These are phyloP conservation scores for Eretmochelys imbricata DNA, from an alignment of 2,113 vertebrate genomes.

Conservation along the genomic window DNA sequence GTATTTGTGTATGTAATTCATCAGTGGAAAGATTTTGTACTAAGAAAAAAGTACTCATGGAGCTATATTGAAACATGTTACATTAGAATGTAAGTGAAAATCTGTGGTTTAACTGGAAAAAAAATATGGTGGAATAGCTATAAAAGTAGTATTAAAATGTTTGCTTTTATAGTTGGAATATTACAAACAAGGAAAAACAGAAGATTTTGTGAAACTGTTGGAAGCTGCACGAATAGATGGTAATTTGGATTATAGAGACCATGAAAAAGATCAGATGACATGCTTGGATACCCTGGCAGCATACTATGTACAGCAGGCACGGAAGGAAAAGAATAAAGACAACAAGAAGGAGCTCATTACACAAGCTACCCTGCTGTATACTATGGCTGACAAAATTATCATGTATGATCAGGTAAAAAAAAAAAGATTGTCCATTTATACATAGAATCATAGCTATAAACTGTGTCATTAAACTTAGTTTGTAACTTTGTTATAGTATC, in stretches of 20 bases:
- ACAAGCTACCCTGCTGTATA: conserved; percentile 96
- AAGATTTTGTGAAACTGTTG: conserved; percentile 97
- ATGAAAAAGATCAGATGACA: conserved; percentile 99
- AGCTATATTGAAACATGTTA: background rate
- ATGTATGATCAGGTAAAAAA: conserved; percentile 98
- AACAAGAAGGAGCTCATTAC: conserved; percentile 99
- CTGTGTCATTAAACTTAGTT: background rate
- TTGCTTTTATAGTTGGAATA: conserved; percentile 90
- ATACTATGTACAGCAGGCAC: conserved; percentile 98
- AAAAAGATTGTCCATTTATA: background rate
- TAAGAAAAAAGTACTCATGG: background rate
- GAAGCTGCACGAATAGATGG: conserved; percentile 98
- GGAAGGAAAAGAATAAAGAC: conserved; percentile 98
- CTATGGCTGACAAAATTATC: conserved; percentile 99
- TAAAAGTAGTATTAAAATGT: background rate
- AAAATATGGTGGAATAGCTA: background rate
- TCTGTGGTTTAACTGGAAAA: background rate
- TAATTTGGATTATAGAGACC: conserved; percentile 98
- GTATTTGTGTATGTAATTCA: background rate
- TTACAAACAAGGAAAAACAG: conserved; percentile 98
- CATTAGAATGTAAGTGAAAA: fast-evolving
- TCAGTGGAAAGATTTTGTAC: background rate
- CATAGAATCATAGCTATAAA: fast-evolving
- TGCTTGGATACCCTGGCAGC: conserved; percentile 97
- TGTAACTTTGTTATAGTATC: background rate